phyloP scores from a whole-genome alignment of 2,113 vertebrate species.

The Apeltes quadracus region DNA sequence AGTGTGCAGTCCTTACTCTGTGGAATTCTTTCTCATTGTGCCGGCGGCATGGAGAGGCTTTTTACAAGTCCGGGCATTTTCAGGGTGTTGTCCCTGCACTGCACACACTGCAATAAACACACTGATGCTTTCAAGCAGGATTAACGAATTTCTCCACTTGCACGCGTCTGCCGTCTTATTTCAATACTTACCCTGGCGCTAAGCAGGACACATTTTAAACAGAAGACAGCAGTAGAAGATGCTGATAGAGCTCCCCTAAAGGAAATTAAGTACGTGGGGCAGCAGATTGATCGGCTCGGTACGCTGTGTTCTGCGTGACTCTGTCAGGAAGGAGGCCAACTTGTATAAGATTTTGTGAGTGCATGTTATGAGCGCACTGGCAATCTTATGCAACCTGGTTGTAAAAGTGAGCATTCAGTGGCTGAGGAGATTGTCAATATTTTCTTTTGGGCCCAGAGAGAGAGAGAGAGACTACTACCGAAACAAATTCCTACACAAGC shows the following conservation, averaged over 20 bases:
- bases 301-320: slow-evolving; percentile 32
- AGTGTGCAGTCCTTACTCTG: background rate
- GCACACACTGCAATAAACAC: slow-evolving; percentile 2
- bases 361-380: slow-evolving; percentile 9
- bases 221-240: background rate
- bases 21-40: slow-evolving; percentile 20
- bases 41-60: slow-evolving; percentile 4
- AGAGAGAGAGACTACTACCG: slow-evolving; percentile 4
- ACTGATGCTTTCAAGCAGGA: background rate
- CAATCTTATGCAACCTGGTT: slow-evolving; percentile 43
- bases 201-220: background rate
- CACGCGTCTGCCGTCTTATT: background rate
- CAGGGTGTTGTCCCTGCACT: slow-evolving; percentile 17
- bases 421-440: slow-evolving; percentile 22
- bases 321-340: slow-evolving; percentile 11
- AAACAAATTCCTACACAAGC: slow-evolving; percentile 13
- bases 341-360: slow-evolving; percentile 23
- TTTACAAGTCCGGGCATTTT: slow-evolving; percentile 36
- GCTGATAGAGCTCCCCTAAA: background rate
- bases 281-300: slow-evolving; percentile 11
- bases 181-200: background rate
- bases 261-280: slow-evolving; percentile 26
- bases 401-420: slow-evolving; percentile 43
- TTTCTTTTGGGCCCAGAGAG: slow-evolving; percentile 23
- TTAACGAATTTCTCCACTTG: background rate